phyloP scores from a whole-genome alignment of 2,113 vertebrate species.

The Pygoscelis antarcticus region DNA sequence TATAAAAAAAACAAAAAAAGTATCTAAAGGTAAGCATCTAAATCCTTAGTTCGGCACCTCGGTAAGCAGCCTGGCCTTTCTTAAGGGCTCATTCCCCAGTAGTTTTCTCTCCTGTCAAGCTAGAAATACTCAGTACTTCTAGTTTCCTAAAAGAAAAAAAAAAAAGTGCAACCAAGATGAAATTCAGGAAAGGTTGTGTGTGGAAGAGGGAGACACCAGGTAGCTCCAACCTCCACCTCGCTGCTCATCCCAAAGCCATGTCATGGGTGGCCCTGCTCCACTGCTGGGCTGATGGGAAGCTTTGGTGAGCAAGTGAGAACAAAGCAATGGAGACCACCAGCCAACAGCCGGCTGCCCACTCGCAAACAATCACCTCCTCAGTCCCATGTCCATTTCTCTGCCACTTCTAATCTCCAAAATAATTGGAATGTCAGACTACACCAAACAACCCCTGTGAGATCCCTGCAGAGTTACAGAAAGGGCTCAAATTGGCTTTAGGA shows the following conservation, averaged over 20 bases:
- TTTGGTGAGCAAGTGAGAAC: neutral
- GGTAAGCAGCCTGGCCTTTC: neutral
- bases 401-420: neutral
- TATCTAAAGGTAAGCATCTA: neutral
- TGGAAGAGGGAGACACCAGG: neutral
- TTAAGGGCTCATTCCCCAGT: neutral
- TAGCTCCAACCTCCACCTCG: rapidly evolving
- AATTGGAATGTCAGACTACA: neutral
- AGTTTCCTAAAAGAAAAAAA: neutral
- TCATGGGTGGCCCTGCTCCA: neutral
- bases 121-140: neutral
- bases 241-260: neutral
- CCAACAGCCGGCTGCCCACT: neutral
- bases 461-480: neutral
- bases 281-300: neutral
- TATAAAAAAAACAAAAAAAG: neutral
- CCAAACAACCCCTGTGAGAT: neutral
- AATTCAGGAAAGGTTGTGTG: neutral
- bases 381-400: neutral
- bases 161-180: neutral
- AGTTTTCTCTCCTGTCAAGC: neutral
- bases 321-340: neutral
- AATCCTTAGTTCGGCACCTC: neutral
- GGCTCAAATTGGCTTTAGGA: neutral
- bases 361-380: neutral